Evolutionary conservation across 1,140 invertebrate species (phyloP), one percentile per base, ranked within the genome.

Genomic region (Condylostylus longicornis): DNA sequence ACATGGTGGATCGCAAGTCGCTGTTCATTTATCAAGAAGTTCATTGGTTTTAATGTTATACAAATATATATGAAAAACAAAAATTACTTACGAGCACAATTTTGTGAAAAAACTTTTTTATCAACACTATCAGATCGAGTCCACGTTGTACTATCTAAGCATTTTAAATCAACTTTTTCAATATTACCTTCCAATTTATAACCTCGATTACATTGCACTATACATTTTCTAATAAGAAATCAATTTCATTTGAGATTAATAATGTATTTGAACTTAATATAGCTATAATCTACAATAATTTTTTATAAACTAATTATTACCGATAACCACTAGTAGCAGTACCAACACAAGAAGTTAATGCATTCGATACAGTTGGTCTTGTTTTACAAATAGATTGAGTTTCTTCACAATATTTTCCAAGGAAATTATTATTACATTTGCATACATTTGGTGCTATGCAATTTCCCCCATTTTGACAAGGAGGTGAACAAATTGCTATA

Each of bases 401-500:
- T 44, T 71, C 73, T 52, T 88, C 77, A 51, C 85, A 90, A 32
- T 74, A 66, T 1, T 72, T 68, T 13, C 85, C 85, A 18, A 68
- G 68, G 54, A 71, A 86, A 47, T 75, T 75, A 15, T 73, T 66
- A 0, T 74, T 64, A 47, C 84, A 90, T 8, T 74, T 54, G 47
- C 83, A 87, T 1, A 68, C 58, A 53, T 80, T 74, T 0, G 77
- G 77, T 2, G 64, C 65, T 1, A 77, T 49, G 49, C 84, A 89
- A 12, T 79, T 75, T 1, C 85, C 84, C 33, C 72, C 77, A 58
- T 90, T 86, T 48, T 76, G 63, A 54, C 84, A 90, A 1, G 67
- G 58, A 0, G 77, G 74, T 12, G 72, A 48, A 52, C 85, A 90
- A 42, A 72, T 64, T 4, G 79, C 82, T 84, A 43, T 32, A 64